Base-by-base conservation (phyloP, 1,140 invertebrate species). In the Oreohelix idahoensis region DNA sequence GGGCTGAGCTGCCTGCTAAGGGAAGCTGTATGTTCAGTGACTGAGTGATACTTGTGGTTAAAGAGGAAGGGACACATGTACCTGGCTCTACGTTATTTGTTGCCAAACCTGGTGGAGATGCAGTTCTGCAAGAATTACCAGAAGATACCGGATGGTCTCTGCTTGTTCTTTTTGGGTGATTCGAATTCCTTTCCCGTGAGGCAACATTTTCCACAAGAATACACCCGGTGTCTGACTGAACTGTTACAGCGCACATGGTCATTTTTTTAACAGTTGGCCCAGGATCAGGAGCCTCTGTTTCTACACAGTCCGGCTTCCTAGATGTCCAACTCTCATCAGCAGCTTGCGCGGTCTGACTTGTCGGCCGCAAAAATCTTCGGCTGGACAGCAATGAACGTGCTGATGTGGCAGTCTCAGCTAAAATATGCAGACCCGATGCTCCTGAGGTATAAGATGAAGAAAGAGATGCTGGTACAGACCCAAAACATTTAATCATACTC, bases 161-260 rank as follows among this genome's bases (percentile, higher is more conserved):
- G 51, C 26, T 58, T 10, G 51, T 58, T 26, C 26, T 58, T 4
- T 58, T 5, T 15, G 26, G 15, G 10, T 58, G 51, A 20, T 26
- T 26, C 15, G 23, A 58, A 58, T 58, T 58, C 69, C 42, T 74
- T 8, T 45, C 71, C 26, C 39, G 11, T 13, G 71, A 29, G 15
- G 13, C 71, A 35, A 74, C 38, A 74, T n/a, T 74, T 45, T 74
- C 71, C 15, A 74, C 71, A 17, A 74, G 71, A 45, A 74, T 74
- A 74, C 71, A 74, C 11, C 71, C 39, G 1, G 71, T 42, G 11
- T 74, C 71, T 39, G 71, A 35, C n/a, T 23, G 71, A 15, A 45
- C 71, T 11, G 17, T 20, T 0, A 45, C 71, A 23, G 35, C 35
- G 38, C 71, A 74, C 26, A 45, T 45, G 5, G 71, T 74, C 39